Base-by-base conservation (phyloP, 2,888 invertebrate genomes). In the Leptinotarsa rubiginosa region DNA sequence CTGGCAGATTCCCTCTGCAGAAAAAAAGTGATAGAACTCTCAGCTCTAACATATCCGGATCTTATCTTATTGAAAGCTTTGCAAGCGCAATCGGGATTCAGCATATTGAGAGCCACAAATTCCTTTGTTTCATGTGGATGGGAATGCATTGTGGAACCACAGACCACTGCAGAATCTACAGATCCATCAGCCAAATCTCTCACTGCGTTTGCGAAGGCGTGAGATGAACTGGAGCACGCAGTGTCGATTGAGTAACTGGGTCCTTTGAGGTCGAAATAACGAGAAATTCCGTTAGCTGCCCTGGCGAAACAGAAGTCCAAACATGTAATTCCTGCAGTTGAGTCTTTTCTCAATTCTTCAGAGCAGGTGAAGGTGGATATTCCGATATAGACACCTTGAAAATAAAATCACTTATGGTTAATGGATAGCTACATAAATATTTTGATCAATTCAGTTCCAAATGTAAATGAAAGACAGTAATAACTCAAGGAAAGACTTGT, bases 11-110 rank as follows among this genome's bases (percentile, higher is more conserved):
- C 25, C 52, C 52, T 66, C 84, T 90, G 89, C 13, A 90, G 79
- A 76, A 87, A 87, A 3, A 89, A 78, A 1, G 86, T 86, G 5
- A 87, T 86, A 25, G 89, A 81, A 2, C 87, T 88, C 79, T 90
- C 90, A 80, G 89, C 87, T 59, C 89, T 86, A 41, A 87, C 87
- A 52, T 80, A 82, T 47, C 82, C 80, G 25, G 79, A 76, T 25
- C 80, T 70, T 49, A 79, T 74, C 16, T 65, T 70, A 65, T 79
- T 78, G 59, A 79, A 78, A 25, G 78, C 47, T 74, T 68, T 70
- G 47, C 74, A 74, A 31, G 70, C 52, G 0, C 41, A 54, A 0
- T 41, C 41, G 1, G 41, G 41, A 47, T 54, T 59, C 59, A 69
- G 22, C 7, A 69, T 15, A 59, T 69, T 54, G 12, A 67, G 20